phyloP scores from a whole-genome alignment of 1,140 invertebrate genomes.

The Brachionus koreanus region DNA sequence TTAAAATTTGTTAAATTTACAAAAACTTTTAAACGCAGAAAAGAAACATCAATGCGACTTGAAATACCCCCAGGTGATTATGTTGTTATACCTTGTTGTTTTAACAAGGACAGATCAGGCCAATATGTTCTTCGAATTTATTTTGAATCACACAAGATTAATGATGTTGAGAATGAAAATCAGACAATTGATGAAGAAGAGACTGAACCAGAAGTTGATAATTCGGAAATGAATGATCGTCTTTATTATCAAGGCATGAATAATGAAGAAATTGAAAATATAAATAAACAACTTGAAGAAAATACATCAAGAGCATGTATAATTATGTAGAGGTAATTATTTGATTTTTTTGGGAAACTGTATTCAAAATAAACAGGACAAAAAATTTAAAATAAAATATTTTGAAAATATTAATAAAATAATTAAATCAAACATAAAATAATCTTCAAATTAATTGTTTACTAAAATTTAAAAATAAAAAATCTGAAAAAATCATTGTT shows the following conservation, averaged over 20 bases:
- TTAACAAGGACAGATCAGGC: conserved; percentile 63
- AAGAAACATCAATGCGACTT: conserved; percentile 71
- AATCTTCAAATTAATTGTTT: no score
- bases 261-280: not conserved
- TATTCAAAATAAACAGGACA: no score
- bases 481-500: no score
- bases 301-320: not conserved
- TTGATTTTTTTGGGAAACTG: no score
- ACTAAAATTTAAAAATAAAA: no score
- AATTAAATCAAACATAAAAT: no score
- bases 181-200: not conserved
- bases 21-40: conserved; percentile 83
- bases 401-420: no score
- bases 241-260: not conserved
- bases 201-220: not conserved
- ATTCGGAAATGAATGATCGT: not conserved
- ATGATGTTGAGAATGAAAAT: not conserved
- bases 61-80: conserved; percentile 73
- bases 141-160: not conserved
- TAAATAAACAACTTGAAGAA: not conserved
- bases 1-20: conserved; percentile 91
- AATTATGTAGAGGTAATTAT: not conserved
- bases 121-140: not conserved
- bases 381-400: no score
- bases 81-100: conserved; percentile 74